Evolutionary conservation across 2,797 vertebrate species (phyloP), one percentile per base, ranked within the genome.

Genomic region (Lacerta bilineata): DNA sequence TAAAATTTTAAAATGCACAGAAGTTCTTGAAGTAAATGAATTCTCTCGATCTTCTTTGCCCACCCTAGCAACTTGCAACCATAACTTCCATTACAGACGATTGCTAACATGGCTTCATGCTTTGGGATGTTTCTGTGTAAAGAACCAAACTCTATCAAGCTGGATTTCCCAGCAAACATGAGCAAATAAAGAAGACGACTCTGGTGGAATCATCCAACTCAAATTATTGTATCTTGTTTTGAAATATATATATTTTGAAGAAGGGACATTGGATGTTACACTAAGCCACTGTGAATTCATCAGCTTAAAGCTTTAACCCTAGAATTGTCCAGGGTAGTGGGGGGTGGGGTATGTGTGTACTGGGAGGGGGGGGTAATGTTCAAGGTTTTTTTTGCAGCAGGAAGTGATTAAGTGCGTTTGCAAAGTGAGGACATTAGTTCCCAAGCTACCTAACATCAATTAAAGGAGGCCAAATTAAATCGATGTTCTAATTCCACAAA

Each of bases 381-480:
- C 91, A 88, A 89, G 93, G 39, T 1, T 41, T 88, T 93, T 61
- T 94, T 88, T 3, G 84, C 87, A 93, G 90, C 91, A 93, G 94
- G 93, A 94, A 95, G 91, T 95, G 95, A 95, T 96, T 95, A 95
- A 95, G 92, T 91, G 92, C 91, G 89, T 94, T 94, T 94, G 94
- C 95, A 93, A 95, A 96, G 95, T 91, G 94, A 95, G 92, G 94
- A 94, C 94, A 95, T 95, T 90, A 87, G 82, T 94, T 96, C 95
- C 95, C 95, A 93, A 94, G 94, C 91, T 90, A 92, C 95, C 95
- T 96, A 94, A 94, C 95, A 96, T 95, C 95, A 96, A 96, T 95
- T 96, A 96, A 95, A 94, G 84, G 89, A 94, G 94, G 93, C 94
- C 95, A 95, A 94, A 95, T 96, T 95, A 96, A 95, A 96, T 95